Percentiles rank a stretch among this genome's conserved stretches.
Evolutionary conservation across 2,113 vertebrate species (phyloP).

Genomic region (Maylandia zebra): DNA sequence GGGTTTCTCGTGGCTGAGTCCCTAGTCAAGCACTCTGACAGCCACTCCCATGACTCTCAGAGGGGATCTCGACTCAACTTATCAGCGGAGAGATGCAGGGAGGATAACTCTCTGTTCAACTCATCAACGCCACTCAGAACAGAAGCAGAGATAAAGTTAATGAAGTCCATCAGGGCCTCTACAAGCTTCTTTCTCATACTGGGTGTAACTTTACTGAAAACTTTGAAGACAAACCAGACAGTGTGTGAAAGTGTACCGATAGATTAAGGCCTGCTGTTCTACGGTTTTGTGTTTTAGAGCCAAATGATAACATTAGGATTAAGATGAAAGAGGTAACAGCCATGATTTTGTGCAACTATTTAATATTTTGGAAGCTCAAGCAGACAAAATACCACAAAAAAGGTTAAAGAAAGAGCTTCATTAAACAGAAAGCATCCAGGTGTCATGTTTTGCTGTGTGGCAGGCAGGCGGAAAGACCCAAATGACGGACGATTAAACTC

Average conservation of each 20-base stretch:
- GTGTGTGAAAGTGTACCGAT: background rate
- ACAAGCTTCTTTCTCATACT: background rate
- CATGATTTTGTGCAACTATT: background rate
- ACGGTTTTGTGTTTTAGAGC: background rate
- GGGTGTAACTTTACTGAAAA: background rate
- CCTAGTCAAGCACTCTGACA: constrained; percentile 33
- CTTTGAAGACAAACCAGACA: background rate
- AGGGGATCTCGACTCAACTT: constrained; percentile 35
- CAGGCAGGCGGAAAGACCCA: accelerated
- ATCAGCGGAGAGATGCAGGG: constrained; percentile 21
- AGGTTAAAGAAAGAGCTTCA: background rate
- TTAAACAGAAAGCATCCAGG: background rate
- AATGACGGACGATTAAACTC: background rate
- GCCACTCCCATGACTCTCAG: constrained; percentile 47
- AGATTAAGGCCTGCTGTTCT: background rate
- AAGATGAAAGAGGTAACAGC: background rate
- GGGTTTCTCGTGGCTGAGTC: constrained; percentile 14
- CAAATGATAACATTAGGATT: background rate
- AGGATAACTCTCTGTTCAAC: constrained; percentile 24
- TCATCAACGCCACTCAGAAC: constrained; percentile 24
- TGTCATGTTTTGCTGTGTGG: background rate
- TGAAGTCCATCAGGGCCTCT: constrained; percentile 45
- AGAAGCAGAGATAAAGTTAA: constrained; percentile 34
- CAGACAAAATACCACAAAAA: background rate
- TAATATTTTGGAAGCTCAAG: background rate